Conservation (phyloP, 1,140 invertebrate genomes). For the Mya arenaria region DNA sequence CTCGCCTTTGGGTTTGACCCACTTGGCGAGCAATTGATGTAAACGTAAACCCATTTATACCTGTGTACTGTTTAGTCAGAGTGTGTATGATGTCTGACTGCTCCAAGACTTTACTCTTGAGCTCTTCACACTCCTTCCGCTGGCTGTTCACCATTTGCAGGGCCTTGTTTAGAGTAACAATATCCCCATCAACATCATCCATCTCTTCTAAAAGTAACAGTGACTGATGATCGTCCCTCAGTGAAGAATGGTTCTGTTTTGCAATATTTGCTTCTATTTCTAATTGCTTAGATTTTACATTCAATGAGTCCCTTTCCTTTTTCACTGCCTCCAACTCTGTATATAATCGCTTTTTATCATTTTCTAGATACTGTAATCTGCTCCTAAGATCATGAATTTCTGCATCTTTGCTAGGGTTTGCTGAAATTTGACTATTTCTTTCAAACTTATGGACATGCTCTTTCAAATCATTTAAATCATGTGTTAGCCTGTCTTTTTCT, state of each 20-base stretch:
- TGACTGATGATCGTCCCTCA: neutral
- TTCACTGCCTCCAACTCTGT: neutral
- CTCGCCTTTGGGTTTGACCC: too few relatives aligned
- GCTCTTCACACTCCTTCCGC: neutral
- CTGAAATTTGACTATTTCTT: neutral
- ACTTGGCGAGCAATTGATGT: too few relatives aligned
- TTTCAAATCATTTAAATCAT: neutral
- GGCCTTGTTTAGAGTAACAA: neutral
- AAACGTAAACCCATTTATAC: too few relatives aligned
- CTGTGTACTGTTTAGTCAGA: too few relatives aligned
- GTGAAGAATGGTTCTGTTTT: too few relatives aligned
- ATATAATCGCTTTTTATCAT: neutral
- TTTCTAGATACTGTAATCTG: neutral
- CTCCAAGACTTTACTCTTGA: conserved; percentile 10
- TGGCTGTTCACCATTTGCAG: neutral
- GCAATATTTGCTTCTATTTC: conserved; percentile 41
- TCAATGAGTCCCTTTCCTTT: neutral
- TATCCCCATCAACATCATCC: conserved; percentile 51
- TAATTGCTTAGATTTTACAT: conserved; percentile 42
- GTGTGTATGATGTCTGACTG: conserved; percentile 22
- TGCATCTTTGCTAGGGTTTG: neutral
- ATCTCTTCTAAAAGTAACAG: neutral
- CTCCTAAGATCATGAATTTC: neutral
- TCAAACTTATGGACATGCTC: neutral
- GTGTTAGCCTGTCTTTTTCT: conserved; percentile 5